Evolutionary conservation across 1,140 invertebrate species (phyloP).

Genomic region (Plodia interpunctella): DNA sequence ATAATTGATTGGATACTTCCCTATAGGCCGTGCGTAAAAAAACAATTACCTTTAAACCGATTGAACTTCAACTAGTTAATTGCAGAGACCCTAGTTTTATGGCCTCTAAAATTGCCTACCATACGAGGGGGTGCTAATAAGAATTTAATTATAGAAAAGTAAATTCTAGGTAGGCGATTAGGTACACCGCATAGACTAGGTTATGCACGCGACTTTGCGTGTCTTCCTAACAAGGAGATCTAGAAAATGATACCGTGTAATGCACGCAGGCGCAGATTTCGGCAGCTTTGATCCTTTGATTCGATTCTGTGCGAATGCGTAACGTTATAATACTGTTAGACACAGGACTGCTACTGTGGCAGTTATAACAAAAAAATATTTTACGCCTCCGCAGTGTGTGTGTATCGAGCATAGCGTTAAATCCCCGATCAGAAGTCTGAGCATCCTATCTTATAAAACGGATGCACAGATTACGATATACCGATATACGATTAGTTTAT

Average conservation of each 20-base stretch:
- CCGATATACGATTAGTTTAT: too few species aligned
- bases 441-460: too few species aligned
- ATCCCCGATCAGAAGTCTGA: too few species aligned
- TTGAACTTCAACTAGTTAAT: not conserved
- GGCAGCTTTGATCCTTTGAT: slow-evolving; percentile 13
- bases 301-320: slow-evolving; percentile 16
- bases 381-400: too few species aligned
- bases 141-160: slow-evolving; percentile 22
- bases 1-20: not conserved
- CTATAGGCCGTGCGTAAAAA: not conserved
- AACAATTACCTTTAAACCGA: not conserved
- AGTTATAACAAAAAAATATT: too few species aligned
- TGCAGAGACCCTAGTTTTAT: not conserved
- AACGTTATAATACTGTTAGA: too few species aligned
- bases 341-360: too few species aligned
- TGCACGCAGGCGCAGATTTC: slow-evolving; percentile 18
- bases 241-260: slow-evolving; percentile 28
- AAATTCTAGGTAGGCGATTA: slow-evolving; percentile 29
- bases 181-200: slow-evolving; percentile 27
- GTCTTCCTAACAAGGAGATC: slow-evolving; percentile 29
- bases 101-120: not conserved
- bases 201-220: slow-evolving; percentile 54
- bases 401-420: too few species aligned
- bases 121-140: not conserved
- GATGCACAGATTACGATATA: too few species aligned